These are phyloP conservation scores for Diplazon laetatorius DNA, from an alignment of 2,888 invertebrate species.

Conservation along the genomic window DNA sequence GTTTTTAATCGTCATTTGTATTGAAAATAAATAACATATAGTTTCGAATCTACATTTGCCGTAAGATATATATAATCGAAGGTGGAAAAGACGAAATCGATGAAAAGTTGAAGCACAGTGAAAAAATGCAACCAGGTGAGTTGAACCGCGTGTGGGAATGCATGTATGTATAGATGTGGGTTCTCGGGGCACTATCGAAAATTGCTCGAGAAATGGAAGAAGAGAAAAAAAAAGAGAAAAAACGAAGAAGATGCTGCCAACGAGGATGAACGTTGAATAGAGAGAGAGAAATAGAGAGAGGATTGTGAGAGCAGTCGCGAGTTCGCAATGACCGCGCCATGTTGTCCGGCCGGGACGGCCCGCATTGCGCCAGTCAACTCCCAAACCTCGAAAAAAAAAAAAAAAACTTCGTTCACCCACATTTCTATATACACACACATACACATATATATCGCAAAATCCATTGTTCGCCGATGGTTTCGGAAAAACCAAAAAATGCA, in stretches of 20 bases:
- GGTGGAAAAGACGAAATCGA: too few relatives aligned
- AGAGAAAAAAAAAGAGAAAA: slow-evolving; percentile 52
- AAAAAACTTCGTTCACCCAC: too few relatives aligned
- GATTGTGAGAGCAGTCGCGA: slow-evolving; percentile 66
- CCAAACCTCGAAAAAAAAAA: too few relatives aligned
- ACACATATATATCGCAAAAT: too few relatives aligned
- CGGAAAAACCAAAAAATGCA: too few relatives aligned
- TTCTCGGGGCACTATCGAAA: slow-evolving; percentile 25
- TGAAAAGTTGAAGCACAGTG: too few relatives aligned
- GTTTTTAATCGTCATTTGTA: too few relatives aligned
- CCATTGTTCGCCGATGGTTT: background rate
- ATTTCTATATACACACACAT: too few relatives aligned
- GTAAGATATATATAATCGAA: too few relatives aligned
- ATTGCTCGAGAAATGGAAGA: slow-evolving; percentile 47
- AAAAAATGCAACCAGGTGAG: background rate
- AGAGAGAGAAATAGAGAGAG: slow-evolving; percentile 52
- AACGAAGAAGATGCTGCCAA: slow-evolving; percentile 32
- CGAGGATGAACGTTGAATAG: slow-evolving; percentile 7
- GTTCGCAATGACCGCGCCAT: slow-evolving; percentile 74
- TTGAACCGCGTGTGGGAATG: background rate
- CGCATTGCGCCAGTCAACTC: slow-evolving; percentile 81
- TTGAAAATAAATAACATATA: too few relatives aligned
- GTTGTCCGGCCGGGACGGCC: slow-evolving; percentile 78
- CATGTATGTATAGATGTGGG: too few relatives aligned
- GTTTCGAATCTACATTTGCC: too few relatives aligned